phyloP scores from a whole-genome alignment of 2,113 vertebrate genomes.

The Halcyon malimbica region DNA sequence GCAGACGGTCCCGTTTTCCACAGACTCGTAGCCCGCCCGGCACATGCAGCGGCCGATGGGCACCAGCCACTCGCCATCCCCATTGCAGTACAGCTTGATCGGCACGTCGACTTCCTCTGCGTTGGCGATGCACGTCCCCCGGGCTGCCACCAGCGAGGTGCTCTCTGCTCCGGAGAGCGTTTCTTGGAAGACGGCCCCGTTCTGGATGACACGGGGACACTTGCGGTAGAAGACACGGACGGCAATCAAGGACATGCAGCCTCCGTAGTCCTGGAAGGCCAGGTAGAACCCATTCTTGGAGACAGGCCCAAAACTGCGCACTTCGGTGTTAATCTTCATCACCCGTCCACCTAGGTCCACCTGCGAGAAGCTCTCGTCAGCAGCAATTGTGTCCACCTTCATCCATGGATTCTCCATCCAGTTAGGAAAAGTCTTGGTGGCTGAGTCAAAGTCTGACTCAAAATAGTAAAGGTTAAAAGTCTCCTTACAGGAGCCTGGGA shows the following conservation, averaged over 20 bases:
- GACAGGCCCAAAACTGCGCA: constrained; percentile 93
- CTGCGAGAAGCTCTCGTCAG: constrained; percentile 95
- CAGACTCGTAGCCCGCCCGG: constrained; percentile 86
- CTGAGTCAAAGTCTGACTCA: constrained; percentile 87
- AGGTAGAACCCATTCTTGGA: constrained; percentile 92
- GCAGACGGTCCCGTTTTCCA: constrained; percentile 89
- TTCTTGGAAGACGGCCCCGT: constrained; percentile 90
- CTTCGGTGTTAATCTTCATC: constrained; percentile 97
- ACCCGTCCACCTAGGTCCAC: constrained; percentile 92
- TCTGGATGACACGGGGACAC: constrained; percentile 87
- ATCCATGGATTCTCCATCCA: constrained; percentile 99
- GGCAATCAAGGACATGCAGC: constrained; percentile 95
- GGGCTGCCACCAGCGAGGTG: constrained; percentile 91
- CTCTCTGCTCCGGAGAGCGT: constrained; percentile 96
- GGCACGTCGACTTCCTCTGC: constrained; percentile 96
- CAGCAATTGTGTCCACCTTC: constrained; percentile 96
- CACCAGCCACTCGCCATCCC: constrained; percentile 96
- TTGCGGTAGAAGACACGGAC: constrained; percentile 95
- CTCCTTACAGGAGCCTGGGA: constrained; percentile 96
- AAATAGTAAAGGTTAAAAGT: constrained; percentile 97
- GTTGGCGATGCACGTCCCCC: constrained; percentile 89
- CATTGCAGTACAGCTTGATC: constrained; percentile 96
- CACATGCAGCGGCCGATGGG: constrained; percentile 96
- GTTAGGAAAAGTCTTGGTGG: constrained; percentile 84
- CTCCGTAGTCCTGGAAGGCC: constrained; percentile 96